These are phyloP conservation scores for Dryobotodes eremita DNA, from an alignment of 2,888 invertebrate species.

Conservation along the genomic window DNA sequence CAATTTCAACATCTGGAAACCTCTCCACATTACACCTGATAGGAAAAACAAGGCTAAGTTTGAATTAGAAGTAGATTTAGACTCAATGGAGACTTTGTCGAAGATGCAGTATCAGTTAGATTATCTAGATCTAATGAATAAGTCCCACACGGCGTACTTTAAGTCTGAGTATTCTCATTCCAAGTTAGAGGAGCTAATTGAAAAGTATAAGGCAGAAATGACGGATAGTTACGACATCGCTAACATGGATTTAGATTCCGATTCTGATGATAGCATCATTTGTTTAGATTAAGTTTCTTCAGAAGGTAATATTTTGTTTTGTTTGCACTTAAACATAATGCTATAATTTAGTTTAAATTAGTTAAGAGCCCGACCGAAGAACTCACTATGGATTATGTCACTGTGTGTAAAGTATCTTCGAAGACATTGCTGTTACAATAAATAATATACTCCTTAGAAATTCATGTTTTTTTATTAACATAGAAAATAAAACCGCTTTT, in stretches of 20 bases:
- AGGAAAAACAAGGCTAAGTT: conserved; percentile 54
- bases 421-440: conserved; percentile 28
- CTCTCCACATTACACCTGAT: conserved; percentile 39
- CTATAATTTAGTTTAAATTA: conserved; percentile 16
- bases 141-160: conserved; percentile 64
- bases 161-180: conserved; percentile 71
- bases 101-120: conserved; percentile 78
- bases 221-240: conserved; percentile 82
- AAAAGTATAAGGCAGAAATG: conserved; percentile 77
- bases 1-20: conserved; percentile 82
- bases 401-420: neutral
- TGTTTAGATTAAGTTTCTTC: conserved; percentile 65
- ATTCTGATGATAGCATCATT: conserved; percentile 73
- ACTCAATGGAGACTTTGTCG: conserved; percentile 80
- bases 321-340: neutral
- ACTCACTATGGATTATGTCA: neutral
- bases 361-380: neutral
- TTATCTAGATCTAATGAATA: conserved; percentile 70
- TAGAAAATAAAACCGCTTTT: neutral
- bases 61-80: conserved; percentile 80
- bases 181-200: conserved; percentile 73
- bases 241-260: conserved; percentile 84
- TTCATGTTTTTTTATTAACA: conserved; percentile 20
- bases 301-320: conserved; percentile 13
- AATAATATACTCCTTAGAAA: conserved; percentile 24